A percentile compares a stretch with the other conserved stretches of the same genome.
Evolutionary conservation across 2,888 invertebrate species (phyloP).

Genomic region (Lochmaea capreae): DNA sequence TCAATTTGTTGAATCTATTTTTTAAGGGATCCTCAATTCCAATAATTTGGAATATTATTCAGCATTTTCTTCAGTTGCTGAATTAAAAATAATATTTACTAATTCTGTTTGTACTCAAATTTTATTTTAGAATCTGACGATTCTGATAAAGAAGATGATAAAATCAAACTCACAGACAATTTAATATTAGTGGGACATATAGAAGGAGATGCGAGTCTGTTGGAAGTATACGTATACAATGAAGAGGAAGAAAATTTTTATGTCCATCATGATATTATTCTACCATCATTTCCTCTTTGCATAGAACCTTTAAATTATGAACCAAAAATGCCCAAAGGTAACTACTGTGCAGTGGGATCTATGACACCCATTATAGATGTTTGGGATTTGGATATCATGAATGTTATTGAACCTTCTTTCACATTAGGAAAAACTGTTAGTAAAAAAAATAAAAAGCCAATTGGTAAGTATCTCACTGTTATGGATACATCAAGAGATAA

Average conservation of each 20-base stretch:
- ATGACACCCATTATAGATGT: conserved; percentile 94
- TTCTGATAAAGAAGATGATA: conserved; percentile 90
- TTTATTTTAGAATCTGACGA: conserved; percentile 67
- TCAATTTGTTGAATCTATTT: too few relatives aligned
- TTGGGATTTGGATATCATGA: conserved; percentile 97
- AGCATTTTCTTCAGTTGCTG: too few relatives aligned
- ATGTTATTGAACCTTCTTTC: conserved; percentile 89
- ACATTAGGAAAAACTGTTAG: conserved; percentile 72
- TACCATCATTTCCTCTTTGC: conserved; percentile 91
- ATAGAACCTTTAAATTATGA: conserved; percentile 95
- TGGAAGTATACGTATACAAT: conserved; percentile 93
- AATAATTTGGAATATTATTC: too few relatives aligned
- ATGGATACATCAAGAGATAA: too few relatives aligned
- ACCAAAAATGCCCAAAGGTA: conserved; percentile 80
- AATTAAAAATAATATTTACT: too few relatives aligned
- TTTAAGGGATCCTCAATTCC: too few relatives aligned
- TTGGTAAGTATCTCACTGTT: conserved; percentile 63
- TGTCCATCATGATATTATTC: conserved; percentile 91
- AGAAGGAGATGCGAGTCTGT: conserved; percentile 84
- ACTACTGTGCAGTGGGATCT: conserved; percentile 91
- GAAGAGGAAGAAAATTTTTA: conserved; percentile 89
- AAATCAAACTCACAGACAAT: conserved; percentile 90
- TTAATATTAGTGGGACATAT: conserved; percentile 88
- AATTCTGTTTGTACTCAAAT: neutral
- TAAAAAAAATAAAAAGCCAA: conserved; percentile 63